Base-by-base conservation (phyloP, 2,113 vertebrate species). In the Cryptotis parvus region DNA sequence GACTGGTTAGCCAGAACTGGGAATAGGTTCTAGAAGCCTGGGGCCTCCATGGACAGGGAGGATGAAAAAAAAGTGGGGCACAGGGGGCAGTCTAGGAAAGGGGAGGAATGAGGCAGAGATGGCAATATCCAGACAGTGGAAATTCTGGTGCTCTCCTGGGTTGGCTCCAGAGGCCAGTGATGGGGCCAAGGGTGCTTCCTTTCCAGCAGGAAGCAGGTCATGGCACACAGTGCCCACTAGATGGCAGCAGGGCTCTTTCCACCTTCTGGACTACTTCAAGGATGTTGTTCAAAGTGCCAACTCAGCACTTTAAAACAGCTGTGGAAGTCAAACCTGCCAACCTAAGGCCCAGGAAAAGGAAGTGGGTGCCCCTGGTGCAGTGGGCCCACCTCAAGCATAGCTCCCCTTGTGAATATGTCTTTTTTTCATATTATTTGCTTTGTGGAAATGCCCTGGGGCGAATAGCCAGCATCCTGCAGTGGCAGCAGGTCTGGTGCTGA, bases 181-280 rank as follows among this genome's bases (percentile, higher is more conserved):
- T 55, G 52, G 52, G 52, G 3, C 52, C 52, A 55, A 55, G 4
- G 18, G 10, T 55, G 52, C 16, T 55, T 58, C 7, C 20, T 58
- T 58, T 58, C 55, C 55, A 22, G 55, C 18, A 22, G 20, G 55
- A 58, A 58, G 20, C 18, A 49, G 2, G 26, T 74, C 61, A n/a
- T 84, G 26, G n/a, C 0, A 12, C 4, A 22, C 6, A 65, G 3
- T 6, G 33, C 20, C 75, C 96, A 88, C 80, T 75, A 94, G 98
- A 76, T 97, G 98, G 97, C 96, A 98, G 92, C 94, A 96, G 89
- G 97, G 90, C 37, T 72, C 95, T 97, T 92, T 29, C 4, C 18
- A 79, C 91, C 49, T 37, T 26, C 8, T 68, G 1, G 2, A 0
- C 1, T 9, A 29, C 9, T 0, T 33, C 24, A n/a, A 33, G 1